phyloP scores from a whole-genome alignment of 1,140 invertebrate genomes.

The Matsumurasca onukii region DNA sequence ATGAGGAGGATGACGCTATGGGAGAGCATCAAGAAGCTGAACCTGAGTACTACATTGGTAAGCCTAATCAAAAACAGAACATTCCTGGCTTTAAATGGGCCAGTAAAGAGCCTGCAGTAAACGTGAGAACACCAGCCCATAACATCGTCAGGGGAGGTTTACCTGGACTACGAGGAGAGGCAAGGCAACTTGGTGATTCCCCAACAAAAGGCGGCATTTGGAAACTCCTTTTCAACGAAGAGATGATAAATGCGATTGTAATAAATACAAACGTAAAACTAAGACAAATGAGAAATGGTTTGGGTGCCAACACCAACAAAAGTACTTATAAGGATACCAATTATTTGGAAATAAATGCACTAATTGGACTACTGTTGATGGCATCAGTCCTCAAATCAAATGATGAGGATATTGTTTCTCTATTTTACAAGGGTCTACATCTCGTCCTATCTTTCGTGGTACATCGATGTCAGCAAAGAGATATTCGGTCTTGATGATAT shows the following conservation, averaged over 20 bases:
- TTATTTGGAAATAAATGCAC: slow-evolving; percentile 27
- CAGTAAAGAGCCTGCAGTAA: not conserved
- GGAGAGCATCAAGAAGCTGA: not conserved
- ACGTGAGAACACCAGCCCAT: not conserved
- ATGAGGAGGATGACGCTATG: not conserved
- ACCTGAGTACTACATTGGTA: no score
- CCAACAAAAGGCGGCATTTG: not conserved
- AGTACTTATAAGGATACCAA: slow-evolving; percentile 23
- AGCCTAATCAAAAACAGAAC: no score
- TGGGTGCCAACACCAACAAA: not conserved
- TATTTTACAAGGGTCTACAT: slow-evolving; percentile 31
- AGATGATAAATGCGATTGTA: slow-evolving; percentile 8
- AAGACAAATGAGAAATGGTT: not conserved
- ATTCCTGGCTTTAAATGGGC: no score
- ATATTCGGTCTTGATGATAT: slow-evolving; percentile 45
- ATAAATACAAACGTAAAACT: slow-evolving; percentile 30
- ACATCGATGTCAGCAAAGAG: slow-evolving; percentile 38
- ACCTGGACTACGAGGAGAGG: not conserved
- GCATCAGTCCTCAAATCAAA: slow-evolving; percentile 18
- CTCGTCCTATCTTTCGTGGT: slow-evolving; percentile 32
- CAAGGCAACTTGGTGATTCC: not conserved
- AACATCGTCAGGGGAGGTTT: not conserved
- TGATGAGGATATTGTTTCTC: slow-evolving; percentile 9
- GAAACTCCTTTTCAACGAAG: not conserved
- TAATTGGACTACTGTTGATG: slow-evolving; percentile 30